Evolutionary conservation across 2,113 vertebrate genomes (phyloP).

Genomic region (Hemibagrus wyckioides): DNA sequence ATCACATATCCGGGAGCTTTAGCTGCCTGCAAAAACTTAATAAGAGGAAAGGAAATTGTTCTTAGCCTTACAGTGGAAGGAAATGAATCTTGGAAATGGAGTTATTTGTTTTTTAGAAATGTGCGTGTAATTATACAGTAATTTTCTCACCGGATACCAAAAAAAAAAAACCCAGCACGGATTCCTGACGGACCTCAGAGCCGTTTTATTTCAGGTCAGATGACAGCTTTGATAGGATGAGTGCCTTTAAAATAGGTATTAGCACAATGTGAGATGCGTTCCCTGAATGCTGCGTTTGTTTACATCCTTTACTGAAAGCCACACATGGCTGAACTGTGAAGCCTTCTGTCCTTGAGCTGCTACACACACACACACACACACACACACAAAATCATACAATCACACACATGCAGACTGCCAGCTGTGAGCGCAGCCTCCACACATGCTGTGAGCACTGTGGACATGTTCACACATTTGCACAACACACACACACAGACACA

Average conservation of each 20-base stretch:
- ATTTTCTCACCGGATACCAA: neutral
- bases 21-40: neutral
- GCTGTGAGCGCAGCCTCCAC: constrained; percentile 38
- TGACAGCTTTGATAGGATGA: neutral
- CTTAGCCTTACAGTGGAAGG: neutral
- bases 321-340: constrained; percentile 17
- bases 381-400: constrained; percentile 46
- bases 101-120: neutral
- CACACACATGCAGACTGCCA: constrained; percentile 59
- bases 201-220: neutral
- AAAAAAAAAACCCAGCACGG: neutral
- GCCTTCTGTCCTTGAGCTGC: constrained; percentile 38
- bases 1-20: constrained; percentile 21
- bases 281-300: neutral
- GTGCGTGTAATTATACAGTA: neutral
- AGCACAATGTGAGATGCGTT: neutral
- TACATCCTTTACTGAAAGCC: constrained; percentile 19
- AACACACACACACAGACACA: constrained; percentile 23
- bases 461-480: constrained; percentile 36
- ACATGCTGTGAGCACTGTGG: constrained; percentile 32
- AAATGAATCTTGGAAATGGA: neutral
- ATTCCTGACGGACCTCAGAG: constrained; percentile 1
- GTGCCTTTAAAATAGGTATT: neutral
- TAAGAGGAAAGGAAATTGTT: neutral
- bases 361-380: constrained; percentile 27